These are phyloP conservation scores for Sisyra nigra DNA, from an alignment of 2,888 invertebrate genomes.

Conservation along the genomic window DNA sequence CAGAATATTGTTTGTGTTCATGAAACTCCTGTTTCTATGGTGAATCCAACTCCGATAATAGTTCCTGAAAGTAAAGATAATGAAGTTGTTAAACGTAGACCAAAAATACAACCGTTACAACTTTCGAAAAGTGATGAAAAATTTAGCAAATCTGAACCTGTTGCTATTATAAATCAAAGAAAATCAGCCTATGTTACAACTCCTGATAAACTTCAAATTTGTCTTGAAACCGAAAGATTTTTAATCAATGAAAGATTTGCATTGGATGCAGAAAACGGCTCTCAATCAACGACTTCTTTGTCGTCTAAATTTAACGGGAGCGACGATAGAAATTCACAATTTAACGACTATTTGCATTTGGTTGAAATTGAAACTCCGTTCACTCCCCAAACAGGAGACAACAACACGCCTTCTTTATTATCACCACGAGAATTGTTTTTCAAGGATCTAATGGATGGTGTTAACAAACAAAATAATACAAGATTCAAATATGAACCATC, in stretches of 20 bases:
- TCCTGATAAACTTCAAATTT: background rate
- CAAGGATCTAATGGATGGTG: constrained; percentile 23
- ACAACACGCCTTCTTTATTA: constrained; percentile 15
- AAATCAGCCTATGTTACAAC: background rate
- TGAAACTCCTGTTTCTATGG: no score
- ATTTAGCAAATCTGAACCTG: background rate
- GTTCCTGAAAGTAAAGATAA: background rate
- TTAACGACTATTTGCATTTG: constrained; percentile 3
- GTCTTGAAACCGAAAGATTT: background rate
- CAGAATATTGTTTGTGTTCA: background rate
- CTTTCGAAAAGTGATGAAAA: background rate
- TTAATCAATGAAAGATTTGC: constrained; percentile 2
- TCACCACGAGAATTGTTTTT: constrained; percentile 28
- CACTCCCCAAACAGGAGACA: constrained; percentile 6
- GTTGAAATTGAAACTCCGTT: constrained; percentile 6
- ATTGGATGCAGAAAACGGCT: constrained; percentile 1
- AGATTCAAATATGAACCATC: no score
- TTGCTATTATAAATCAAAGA: background rate
- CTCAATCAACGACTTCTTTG: background rate
- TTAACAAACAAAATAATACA: constrained; percentile 13
- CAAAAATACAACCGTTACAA: no score
- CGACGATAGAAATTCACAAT: background rate
- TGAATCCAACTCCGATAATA: background rate
- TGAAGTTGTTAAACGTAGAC: background rate
- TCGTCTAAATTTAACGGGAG: no score